Base-by-base conservation (phyloP, 2,113 vertebrate species). In the Vireo altiloquus region DNA sequence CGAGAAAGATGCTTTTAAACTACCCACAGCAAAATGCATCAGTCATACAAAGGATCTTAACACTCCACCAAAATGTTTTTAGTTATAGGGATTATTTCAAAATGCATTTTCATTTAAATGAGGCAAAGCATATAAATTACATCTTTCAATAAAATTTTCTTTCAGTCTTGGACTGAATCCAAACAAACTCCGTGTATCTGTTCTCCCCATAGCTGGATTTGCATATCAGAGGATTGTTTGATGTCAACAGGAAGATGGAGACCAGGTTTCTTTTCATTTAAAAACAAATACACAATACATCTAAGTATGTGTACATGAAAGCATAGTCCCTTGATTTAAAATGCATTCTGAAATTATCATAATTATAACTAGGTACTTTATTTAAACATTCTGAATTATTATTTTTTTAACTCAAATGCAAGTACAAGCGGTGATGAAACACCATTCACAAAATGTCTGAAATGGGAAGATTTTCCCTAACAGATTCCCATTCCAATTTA, bases 141-240 rank as follows among this genome's bases (percentile, higher is more conserved):
- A 63, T 86, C 87, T 96, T 97, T 91, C 95, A 95, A 97, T 79
- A 92, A 27, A 59, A 85, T 95, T 96, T 96, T 96, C 71, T 65
- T 75, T 83, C 82, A 92, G 90, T 81, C 88, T 97, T 97, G 98
- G 97, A 97, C 95, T 56, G 95, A 95, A 95, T 97, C 97, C 98
- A 98, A 97, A 96, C 94, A 95, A 96, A 86, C 87, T 87, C 96
- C 77, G 90, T 92, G 87, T 95, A 94, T 94, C 92, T 94, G 75
- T 82, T 95, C 96, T 96, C 95, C 95, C 94, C 74, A 59, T 83
- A 75, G 95, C 76, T 90, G 42, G 78, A 98, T 98, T 98, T 98
- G 97, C 98, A 98, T 97, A 98, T 98, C 98, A 98, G 97, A 98
- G 96, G 93, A 94, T 76, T 93, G 97, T 98, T 97, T 98, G 98